Conservation (phyloP, 30 jellyfish, hydroid and myxozoan species). For the Hydra vulgaris region DNA sequence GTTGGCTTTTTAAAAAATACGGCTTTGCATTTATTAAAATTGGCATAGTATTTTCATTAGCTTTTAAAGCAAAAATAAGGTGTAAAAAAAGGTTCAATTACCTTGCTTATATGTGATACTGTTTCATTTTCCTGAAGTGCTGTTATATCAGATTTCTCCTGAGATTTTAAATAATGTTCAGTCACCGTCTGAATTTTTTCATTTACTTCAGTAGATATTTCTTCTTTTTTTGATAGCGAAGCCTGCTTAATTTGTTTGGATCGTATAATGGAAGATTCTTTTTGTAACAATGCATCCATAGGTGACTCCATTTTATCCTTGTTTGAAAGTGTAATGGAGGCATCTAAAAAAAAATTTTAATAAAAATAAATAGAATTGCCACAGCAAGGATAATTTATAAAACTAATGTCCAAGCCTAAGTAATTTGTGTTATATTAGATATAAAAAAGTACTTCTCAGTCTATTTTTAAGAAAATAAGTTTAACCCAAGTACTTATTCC, state of each 20-base stretch:
- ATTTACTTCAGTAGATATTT: conserved; percentile 10
- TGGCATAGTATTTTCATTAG: not conserved
- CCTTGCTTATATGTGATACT: conserved; percentile 10
- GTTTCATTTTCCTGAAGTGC: conserved; percentile 73
- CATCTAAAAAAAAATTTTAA: conserved; percentile 4
- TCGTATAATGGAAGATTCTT: conserved; percentile 43
- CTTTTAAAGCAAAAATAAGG: not conserved
- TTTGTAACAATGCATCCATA: conserved; percentile 62
- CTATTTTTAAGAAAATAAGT: too few species aligned
- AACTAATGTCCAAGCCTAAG: too few species aligned
- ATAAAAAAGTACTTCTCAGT: too few species aligned
- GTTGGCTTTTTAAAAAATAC: too few species aligned
- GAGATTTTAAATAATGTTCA: conserved; percentile 71
- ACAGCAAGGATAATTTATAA: not conserved
- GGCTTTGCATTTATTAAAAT: not conserved
- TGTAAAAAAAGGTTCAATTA: not conserved
- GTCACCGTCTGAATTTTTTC: conserved; percentile 55
- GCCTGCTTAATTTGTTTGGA: conserved; percentile 43
- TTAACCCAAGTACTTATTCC: too few species aligned
- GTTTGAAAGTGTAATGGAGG: conserved; percentile 56
- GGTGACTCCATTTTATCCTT: conserved; percentile 46
- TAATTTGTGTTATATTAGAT: too few species aligned
- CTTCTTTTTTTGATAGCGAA: conserved; percentile 27
- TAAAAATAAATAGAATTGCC: not conserved
- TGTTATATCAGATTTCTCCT: conserved; percentile 64